These are phyloP conservation scores for Ceyx cyanopectus DNA, from an alignment of 2,113 vertebrate species.

Conservation along the genomic window DNA sequence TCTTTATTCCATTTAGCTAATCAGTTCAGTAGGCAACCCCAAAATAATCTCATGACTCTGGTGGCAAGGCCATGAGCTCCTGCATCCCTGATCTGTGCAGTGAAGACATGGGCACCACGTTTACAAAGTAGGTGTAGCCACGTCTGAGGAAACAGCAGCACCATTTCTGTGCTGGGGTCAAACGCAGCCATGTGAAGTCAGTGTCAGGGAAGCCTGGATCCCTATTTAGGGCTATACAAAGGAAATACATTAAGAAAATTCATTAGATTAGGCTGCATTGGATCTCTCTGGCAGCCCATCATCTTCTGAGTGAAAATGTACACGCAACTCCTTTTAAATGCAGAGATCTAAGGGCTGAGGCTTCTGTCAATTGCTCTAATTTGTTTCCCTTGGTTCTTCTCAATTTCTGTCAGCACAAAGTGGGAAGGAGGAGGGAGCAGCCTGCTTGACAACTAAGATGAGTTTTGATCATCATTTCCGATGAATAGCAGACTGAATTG, in stretches of 20 bases:
- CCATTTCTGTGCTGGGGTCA: neutral
- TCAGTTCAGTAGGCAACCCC: neutral
- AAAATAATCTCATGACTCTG: neutral
- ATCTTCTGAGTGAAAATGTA: neutral
- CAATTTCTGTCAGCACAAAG: neutral
- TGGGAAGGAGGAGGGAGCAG: neutral
- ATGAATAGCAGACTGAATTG: neutral
- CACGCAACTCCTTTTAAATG: neutral
- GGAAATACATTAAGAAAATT: neutral
- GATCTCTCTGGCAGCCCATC: neutral
- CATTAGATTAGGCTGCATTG: neutral
- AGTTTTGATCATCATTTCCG: neutral
- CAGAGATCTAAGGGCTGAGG: neutral
- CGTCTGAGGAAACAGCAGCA: neutral
- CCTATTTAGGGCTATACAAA: neutral
- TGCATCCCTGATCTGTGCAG: neutral
- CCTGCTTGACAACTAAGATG: neutral
- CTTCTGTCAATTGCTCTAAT: neutral
- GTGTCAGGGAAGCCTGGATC: neutral
- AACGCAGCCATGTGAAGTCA: neutral
- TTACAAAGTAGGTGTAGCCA: neutral
- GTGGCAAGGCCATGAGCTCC: rapidly evolving
- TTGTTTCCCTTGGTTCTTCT: neutral
- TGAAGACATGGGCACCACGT: neutral
- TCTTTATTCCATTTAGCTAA: neutral